Conservation (phyloP, 2,888 invertebrate species). For the Melikaiella ostensackeni region DNA sequence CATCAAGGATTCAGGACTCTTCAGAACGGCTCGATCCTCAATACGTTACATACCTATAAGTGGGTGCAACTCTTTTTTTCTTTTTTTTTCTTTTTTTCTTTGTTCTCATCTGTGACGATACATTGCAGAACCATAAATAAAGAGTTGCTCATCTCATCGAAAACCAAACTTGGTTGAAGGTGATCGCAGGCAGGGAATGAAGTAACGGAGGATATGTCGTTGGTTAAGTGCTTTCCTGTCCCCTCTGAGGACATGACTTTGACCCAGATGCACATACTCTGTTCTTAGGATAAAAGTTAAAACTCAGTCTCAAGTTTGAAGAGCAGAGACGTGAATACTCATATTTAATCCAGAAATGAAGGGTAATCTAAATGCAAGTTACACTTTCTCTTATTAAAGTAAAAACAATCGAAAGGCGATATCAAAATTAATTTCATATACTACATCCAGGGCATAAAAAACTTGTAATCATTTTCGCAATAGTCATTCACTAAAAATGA, state of each 20-base stretch:
- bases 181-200: constrained; percentile 61
- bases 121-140: constrained; percentile 66
- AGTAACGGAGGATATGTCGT: constrained; percentile 62
- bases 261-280: constrained; percentile 73
- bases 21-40: background rate
- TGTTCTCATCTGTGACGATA: constrained; percentile 37
- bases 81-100: constrained; percentile 2
- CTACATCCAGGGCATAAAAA: background rate
- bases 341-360: constrained; percentile 27
- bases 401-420: constrained; percentile 26
- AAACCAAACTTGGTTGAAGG: constrained; percentile 64
- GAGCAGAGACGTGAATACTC: constrained; percentile 43
- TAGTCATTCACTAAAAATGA: background rate
- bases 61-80: constrained; percentile 19
- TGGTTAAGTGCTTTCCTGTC: constrained; percentile 70
- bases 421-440: constrained; percentile 13
- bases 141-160: constrained; percentile 66
- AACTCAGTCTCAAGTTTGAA: constrained; percentile 24
- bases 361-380: constrained; percentile 29
- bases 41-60: background rate
- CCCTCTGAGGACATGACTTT: constrained; percentile 76
- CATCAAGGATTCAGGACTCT: constrained; percentile 16
- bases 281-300: constrained; percentile 43
- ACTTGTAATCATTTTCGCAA: background rate
- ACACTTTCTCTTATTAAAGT: constrained; percentile 35